phyloP scores from a whole-genome alignment of 2,888 invertebrate genomes.

The Plebejus argus region DNA sequence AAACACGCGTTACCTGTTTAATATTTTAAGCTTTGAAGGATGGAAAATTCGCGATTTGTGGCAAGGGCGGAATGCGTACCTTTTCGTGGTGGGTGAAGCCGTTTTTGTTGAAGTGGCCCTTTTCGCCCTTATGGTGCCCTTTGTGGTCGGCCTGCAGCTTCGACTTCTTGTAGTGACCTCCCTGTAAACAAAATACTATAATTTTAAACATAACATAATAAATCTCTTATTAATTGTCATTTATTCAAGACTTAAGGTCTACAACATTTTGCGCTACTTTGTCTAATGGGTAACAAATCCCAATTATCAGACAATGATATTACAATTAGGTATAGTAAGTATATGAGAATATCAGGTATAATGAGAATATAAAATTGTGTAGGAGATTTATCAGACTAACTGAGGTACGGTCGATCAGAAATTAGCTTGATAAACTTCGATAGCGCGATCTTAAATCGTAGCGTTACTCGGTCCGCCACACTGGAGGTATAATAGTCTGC shows the following conservation, averaged over 20 bases:
- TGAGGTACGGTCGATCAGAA: not conserved
- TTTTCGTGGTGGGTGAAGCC: constrained; percentile 76
- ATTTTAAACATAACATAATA: too few relatives aligned
- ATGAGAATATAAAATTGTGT: too few relatives aligned
- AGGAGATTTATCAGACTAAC: not conserved
- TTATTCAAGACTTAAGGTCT: too few relatives aligned
- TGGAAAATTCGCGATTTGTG: not conserved
- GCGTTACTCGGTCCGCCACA: not conserved
- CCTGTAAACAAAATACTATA: constrained; percentile 55
- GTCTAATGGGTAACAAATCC: too few relatives aligned
- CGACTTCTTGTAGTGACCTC: constrained; percentile 80
- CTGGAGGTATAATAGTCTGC: not conserved
- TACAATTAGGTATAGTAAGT: too few relatives aligned
- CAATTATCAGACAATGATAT: too few relatives aligned
- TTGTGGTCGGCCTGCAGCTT: constrained; percentile 75
- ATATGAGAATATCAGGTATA: too few relatives aligned
- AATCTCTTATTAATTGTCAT: too few relatives aligned
- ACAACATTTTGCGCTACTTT: too few relatives aligned
- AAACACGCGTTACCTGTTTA: too few relatives aligned
- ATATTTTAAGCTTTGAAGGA: too few relatives aligned
- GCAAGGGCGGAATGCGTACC: constrained; percentile 52
- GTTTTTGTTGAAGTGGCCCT: constrained; percentile 79
- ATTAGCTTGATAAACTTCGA: not conserved
- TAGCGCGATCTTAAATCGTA: not conserved
- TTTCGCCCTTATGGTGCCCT: constrained; percentile 78